These are phyloP conservation scores for Smutsia temminckii DNA, from an alignment of 2,797 vertebrate species.

Conservation along the genomic window DNA sequence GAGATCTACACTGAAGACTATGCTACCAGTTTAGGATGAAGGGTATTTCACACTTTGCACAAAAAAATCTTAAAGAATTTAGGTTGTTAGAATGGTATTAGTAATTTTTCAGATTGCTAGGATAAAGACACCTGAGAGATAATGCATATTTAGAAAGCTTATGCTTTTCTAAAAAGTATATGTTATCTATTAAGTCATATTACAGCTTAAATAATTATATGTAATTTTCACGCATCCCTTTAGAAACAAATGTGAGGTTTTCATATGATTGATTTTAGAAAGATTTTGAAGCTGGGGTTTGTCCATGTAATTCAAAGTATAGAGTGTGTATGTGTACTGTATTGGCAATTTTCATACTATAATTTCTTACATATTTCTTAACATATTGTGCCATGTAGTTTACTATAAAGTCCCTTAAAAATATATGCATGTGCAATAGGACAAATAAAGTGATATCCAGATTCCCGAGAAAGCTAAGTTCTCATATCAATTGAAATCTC, in stretches of 20 bases:
- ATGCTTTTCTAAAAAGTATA: slow-evolving; percentile 54
- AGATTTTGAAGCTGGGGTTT: slow-evolving; percentile 77
- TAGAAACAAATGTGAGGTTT: slow-evolving; percentile 74
- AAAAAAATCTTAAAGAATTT: background rate
- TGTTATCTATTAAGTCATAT: slow-evolving; percentile 82
- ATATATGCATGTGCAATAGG: background rate
- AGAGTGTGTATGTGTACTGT: slow-evolving; percentile 71
- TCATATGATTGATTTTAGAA: slow-evolving; percentile 76
- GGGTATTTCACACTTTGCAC: background rate
- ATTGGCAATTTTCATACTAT: slow-evolving; percentile 70
- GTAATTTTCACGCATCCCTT: slow-evolving; percentile 60
- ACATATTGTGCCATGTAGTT: slow-evolving; percentile 79
- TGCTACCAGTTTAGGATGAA: background rate
- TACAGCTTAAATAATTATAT: slow-evolving; percentile 69
- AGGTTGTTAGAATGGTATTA: background rate
- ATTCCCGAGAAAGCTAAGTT: background rate
- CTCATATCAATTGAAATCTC: background rate
- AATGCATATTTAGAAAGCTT: slow-evolving; percentile 53
- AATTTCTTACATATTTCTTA: slow-evolving; percentile 75
- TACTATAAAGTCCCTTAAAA: slow-evolving; percentile 79
- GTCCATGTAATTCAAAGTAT: slow-evolving; percentile 72
- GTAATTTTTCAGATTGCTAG: slow-evolving; percentile 1
- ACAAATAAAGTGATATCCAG: background rate
- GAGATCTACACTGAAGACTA: background rate
- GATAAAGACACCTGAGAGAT: slow-evolving; percentile 56